These are phyloP conservation scores for Drosophila rellima DNA, from an alignment of 2,888 invertebrate species.

Conservation along the genomic window DNA sequence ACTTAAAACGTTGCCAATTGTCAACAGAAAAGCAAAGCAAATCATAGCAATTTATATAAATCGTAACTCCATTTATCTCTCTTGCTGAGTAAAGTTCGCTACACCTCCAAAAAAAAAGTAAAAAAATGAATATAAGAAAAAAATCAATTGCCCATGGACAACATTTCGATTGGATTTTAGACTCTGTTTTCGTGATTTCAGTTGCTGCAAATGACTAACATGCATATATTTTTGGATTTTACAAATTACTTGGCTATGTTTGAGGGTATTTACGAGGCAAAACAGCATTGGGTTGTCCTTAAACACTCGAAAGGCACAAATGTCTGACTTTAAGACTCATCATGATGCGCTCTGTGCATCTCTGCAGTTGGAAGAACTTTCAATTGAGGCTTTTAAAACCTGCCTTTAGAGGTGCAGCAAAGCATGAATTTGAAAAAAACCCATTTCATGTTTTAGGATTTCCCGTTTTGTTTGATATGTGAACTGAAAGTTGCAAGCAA, in stretches of 20 bases:
- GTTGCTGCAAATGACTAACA: not conserved
- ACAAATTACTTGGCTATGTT: conserved; percentile 7
- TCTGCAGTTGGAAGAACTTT: not conserved
- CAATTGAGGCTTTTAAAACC: not conserved
- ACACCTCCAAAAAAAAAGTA: conserved; percentile 25
- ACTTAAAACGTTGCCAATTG: conserved; percentile 29
- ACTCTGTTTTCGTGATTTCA: not conserved
- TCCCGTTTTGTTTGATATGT: conserved; percentile 1
- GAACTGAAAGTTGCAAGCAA: not conserved
- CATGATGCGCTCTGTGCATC: not conserved
- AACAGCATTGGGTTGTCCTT: not conserved
- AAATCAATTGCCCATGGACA: conserved; percentile 72
- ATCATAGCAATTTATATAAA: conserved; percentile 16
- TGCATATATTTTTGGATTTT: not conserved
- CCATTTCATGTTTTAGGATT: not conserved
- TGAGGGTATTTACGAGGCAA: not conserved
- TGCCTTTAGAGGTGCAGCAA: conserved; percentile 20
- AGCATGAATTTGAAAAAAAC: conserved; percentile 15
- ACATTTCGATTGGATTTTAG: conserved; percentile 36
- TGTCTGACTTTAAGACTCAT: conserved; percentile 9
- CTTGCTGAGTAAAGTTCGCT: not conserved
- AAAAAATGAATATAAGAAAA: conserved; percentile 40
- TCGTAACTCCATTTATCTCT: conserved; percentile 19
- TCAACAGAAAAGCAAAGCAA: conserved; percentile 16
- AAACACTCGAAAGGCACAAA: not conserved